A percentile compares a stretch with the other conserved stretches of the same genome.
Conservation (phyloP, 2,113 vertebrate species). For the Rynchops niger region DNA sequence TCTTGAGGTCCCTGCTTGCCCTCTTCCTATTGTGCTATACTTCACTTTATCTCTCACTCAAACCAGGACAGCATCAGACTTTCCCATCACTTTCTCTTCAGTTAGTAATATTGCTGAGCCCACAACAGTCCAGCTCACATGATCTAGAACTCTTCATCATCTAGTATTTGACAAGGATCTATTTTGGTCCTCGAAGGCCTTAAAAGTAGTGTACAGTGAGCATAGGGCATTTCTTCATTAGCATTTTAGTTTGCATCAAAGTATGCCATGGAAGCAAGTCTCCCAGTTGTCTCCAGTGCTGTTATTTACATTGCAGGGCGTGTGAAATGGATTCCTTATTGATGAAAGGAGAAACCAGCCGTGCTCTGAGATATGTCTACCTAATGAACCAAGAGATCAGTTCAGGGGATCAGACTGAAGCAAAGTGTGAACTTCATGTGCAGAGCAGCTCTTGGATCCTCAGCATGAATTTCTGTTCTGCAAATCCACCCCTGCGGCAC, state of each 20-base stretch:
- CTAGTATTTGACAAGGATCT: neutral
- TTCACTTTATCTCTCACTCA: neutral
- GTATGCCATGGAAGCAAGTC: neutral
- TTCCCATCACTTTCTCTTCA: neutral
- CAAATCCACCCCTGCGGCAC: neutral
- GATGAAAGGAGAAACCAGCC: neutral
- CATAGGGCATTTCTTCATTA: neutral
- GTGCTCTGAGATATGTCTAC: neutral
- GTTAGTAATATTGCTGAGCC: neutral
- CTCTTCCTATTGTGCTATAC: neutral
- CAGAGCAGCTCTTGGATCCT: neutral
- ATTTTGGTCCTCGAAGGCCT: neutral
- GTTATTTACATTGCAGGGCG: accelerated
- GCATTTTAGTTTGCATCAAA: neutral
- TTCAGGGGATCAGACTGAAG: neutral
- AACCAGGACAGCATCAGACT: neutral
- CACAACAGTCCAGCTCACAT: neutral
- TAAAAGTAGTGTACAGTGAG: neutral
- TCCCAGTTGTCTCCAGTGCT: neutral
- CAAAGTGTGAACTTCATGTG: neutral
- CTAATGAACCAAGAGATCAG: neutral
- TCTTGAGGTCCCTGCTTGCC: neutral
- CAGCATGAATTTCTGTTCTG: neutral
- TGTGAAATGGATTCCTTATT: neutral
- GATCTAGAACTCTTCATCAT: neutral